Percentiles rank a stretch among this genome's conserved stretches.
Evolutionary conservation across 2,113 vertebrate species (phyloP).

Genomic region (Burhinus bistriatus): DNA sequence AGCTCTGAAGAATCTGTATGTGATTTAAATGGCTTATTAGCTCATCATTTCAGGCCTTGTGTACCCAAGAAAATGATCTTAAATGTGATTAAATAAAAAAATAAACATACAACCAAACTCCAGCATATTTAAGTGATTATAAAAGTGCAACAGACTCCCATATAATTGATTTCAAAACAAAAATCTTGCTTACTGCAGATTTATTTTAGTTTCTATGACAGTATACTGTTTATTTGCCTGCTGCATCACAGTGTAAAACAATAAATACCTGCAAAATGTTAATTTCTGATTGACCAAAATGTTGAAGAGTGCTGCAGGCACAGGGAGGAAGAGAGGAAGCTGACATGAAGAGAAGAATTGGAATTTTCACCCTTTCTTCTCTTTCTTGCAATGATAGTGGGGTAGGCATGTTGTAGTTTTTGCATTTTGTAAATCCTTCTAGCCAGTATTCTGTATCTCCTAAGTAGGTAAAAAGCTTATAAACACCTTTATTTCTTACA

Average conservation of each 20-base stretch:
- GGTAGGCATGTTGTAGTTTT: neutral
- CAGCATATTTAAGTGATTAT: neutral
- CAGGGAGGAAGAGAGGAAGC: neutral
- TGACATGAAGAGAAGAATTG: neutral
- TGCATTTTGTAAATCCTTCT: neutral
- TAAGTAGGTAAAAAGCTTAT: neutral
- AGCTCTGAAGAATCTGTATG: neutral
- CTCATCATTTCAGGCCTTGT: neutral
- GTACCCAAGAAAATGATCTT: neutral
- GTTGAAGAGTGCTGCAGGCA: neutral
- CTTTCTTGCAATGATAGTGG: neutral
- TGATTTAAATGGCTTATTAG: neutral
- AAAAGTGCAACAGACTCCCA: neutral
- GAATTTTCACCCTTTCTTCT: neutral
- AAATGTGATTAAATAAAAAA: neutral
- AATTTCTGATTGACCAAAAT: neutral
- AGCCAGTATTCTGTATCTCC: neutral
- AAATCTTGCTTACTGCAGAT: neutral
- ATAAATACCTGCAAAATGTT: neutral
- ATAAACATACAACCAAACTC: neutral
- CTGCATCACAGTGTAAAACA: neutral
- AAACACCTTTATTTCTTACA: neutral
- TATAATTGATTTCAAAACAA: neutral
- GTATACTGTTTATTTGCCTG: neutral
- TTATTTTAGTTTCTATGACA: neutral